Percentiles rank a stretch among this genome's conserved stretches.
Evolutionary conservation across 2,113 vertebrate species (phyloP).

Genomic region (Zosterops japonicus): DNA sequence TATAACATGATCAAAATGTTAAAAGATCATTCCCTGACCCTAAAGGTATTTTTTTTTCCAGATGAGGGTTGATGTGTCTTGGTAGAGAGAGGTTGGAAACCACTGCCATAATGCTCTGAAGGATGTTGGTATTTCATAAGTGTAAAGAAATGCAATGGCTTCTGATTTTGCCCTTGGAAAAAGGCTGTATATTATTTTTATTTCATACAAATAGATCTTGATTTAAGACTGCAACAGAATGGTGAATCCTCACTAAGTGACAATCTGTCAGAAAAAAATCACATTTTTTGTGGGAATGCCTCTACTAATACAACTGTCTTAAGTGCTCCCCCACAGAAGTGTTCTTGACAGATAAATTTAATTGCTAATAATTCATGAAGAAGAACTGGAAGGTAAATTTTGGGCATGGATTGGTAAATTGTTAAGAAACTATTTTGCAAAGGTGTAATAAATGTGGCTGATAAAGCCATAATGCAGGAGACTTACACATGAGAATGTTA

Average conservation of each 20-base stretch:
- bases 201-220: not conserved
- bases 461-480: not conserved
- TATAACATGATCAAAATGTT: not conserved
- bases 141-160: not conserved
- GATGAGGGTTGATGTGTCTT: not conserved
- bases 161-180: not conserved
- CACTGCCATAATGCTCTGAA: not conserved
- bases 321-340: not conserved
- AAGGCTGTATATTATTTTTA: not conserved
- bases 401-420: not conserved
- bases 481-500: not conserved
- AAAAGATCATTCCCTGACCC: not conserved
- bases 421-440: not conserved
- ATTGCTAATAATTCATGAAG: not conserved
- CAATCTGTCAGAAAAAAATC: not conserved
- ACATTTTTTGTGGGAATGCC: not conserved
- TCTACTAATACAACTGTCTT: not conserved
- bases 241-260: not conserved
- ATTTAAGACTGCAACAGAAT: not conserved
- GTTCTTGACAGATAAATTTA: not conserved
- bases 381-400: not conserved
- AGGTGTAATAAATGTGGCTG: not conserved
- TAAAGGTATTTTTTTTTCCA: not conserved
- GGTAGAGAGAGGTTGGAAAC: not conserved
- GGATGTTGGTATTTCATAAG: not conserved